phyloP scores from a whole-genome alignment of 2,797 vertebrate genomes.

The Diplodus sargus region DNA sequence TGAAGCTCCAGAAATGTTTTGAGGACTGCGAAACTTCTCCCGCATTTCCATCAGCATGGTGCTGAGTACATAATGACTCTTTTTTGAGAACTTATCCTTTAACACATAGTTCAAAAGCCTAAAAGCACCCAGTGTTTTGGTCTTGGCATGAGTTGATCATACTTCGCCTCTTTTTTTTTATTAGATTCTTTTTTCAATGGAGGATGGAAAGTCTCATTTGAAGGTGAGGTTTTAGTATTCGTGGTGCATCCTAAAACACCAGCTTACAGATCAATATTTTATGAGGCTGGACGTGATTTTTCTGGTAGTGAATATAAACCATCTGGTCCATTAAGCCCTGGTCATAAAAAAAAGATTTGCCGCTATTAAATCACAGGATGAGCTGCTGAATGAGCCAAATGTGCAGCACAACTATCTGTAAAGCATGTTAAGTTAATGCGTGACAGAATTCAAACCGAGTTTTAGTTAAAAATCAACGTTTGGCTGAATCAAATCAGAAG shows the following conservation, averaged over 20 bases:
- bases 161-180: no score
- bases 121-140: no score
- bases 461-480: background rate
- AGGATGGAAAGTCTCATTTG: background rate
- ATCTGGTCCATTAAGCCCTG: background rate
- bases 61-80: no score
- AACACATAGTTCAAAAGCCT: no score
- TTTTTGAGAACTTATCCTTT: no score
- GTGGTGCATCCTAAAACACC: background rate
- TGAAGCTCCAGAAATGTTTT: no score
- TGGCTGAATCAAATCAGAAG: background rate
- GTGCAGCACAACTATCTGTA: background rate
- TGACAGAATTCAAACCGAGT: no score
- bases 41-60: no score
- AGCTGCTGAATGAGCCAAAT: background rate
- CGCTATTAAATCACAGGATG: background rate
- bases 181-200: background rate
- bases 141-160: no score
- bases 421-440: no score
- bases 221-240: background rate
- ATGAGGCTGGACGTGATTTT: slow-evolving; percentile 20
- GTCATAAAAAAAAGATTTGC: background rate
- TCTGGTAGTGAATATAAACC: background rate
- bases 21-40: no score
- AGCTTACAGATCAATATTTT: background rate